Base-by-base conservation (phyloP, 2,113 vertebrate genomes). In the Lepisosteus oculatus region DNA sequence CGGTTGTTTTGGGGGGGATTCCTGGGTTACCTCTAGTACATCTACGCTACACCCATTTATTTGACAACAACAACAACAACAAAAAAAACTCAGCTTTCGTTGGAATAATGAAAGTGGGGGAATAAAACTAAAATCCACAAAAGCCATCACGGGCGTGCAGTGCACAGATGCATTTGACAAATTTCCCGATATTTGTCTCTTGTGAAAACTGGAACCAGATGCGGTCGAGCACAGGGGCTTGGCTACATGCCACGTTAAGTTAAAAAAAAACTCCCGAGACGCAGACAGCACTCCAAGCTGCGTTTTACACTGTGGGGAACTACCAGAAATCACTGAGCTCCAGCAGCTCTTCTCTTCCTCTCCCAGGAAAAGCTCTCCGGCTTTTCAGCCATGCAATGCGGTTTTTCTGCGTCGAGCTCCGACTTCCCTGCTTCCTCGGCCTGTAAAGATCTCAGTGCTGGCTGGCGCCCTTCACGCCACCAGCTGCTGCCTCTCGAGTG, bases 161-260 rank as follows among this genome's bases (percentile, higher is more conserved):
- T 51, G 84, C 62, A 51, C 84, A 85, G 85, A 90, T 87, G 89
- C 85, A 85, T 88, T 81, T 88, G 89, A 90, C 88, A 89, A 90
- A 89, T 91, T 87, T 85, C 78, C 85, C 64, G 83, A 87, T 84
- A 43, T 90, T 90, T 87, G 88, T 90, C 87, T 84, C 74, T 76
- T 82, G 82, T 75, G 80, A 89, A 92, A 29, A 92, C 90, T 81
- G 81, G 85, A 90, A 86, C 86, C 91, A 92, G 88, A 91, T 92
- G 91, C 85, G 71, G 66, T 81, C 77, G 85, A 85, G 85, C 83
- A 85, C 84, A 73, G 77, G 82, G 85, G 84, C 78, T 83, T 90
- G 89, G 87, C 81, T 66, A 84, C 76, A 76, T 75, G 86, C 89
- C 85, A 83, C 79, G 78, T 78, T 55, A 72, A 14, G 76, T 79